Evolutionary conservation across 2,888 invertebrate genomes (phyloP).

Genomic region (Aspidiotus rigidus): DNA sequence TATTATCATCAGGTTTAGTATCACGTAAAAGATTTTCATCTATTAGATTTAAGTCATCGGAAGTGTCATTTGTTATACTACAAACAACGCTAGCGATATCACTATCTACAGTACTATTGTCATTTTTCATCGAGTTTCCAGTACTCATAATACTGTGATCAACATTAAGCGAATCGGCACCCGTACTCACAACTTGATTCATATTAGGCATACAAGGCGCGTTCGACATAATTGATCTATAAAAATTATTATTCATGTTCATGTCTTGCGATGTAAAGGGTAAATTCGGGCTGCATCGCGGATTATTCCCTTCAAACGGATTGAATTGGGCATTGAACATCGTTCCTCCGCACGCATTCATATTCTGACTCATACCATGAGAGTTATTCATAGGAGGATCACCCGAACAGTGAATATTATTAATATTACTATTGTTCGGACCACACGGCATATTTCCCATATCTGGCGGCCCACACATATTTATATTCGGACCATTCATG

Average conservation of each 20-base stretch:
- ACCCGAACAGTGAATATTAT: conserved; percentile 11
- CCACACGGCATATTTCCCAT: conserved; percentile 11
- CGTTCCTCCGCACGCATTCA: conserved; percentile 18
- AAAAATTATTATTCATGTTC: conserved; percentile 19
- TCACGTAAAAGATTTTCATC: conserved; percentile 13
- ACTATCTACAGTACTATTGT: conserved; percentile 15
- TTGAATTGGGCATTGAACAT: conserved; percentile 25
- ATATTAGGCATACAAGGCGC: conserved; percentile 20
- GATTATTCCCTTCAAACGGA: conserved; percentile 11
- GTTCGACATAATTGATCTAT: conserved; percentile 5
- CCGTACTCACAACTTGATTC: conserved; percentile 18
- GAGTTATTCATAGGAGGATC: conserved; percentile 11
- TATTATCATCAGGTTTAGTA: conserved; percentile 21
- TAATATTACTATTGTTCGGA: background rate
- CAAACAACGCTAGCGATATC: conserved; percentile 18
- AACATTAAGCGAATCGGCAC: conserved; percentile 38
- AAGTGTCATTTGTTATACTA: conserved; percentile 8
- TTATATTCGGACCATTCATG: conserved; percentile 11
- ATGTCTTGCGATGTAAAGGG: conserved; percentile 6
- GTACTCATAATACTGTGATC: conserved; percentile 42
- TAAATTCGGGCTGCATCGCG: conserved; percentile 16
- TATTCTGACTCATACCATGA: conserved; percentile 13
- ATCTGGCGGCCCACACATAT: conserved; percentile 20
- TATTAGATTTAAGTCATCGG: conserved; percentile 19
- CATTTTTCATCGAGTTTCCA: conserved; percentile 3